Base-by-base conservation (phyloP, 2,888 invertebrate species). In the Atrina japonica region DNA sequence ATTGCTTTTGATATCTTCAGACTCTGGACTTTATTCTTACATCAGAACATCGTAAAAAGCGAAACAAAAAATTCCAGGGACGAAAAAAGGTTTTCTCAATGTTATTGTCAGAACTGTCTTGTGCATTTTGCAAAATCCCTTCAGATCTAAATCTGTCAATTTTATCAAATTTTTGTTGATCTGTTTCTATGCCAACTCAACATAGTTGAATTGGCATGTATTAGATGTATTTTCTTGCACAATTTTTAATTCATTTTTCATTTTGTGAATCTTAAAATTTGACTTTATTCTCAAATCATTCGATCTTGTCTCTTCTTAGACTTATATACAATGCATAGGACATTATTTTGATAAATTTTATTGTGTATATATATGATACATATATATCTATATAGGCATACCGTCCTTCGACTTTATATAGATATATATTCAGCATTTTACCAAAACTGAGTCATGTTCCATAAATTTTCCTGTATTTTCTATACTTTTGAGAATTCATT, bases 81-180 rank as follows among this genome's bases (percentile, higher is more conserved):
- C 53, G 66, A 64, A 72, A 72, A 67, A 72, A 72, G 71, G 71
- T 72, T 67, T 63, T 18, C 23, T 67, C 30, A 45, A 45, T 66
- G 61, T 72, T 55, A 29, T 45, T 56, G 50, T 50, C 49, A 49
- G 25, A 64, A 60, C 58, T 66, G 67, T 72, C 66, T 66, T 72
- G 59, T 72, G 71, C 71, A 67, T 66, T 56, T 43, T 70, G 65
- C 65, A 52, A 41, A 63, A 71, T 53, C 61, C 61, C 55, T 61
- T 68, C 68, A 67, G 67, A 49, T 56, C 58, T 30, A 21, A 7
- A 16, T 29, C n/a, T n/a, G n/a, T n/a, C n/a, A n/a, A n/a, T 35
- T 23, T 35, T 5, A 35, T 35, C 11, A 11, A 11, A 5, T 35
- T 5, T 7, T 35, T 35, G 5, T 35, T 35, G 5, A 7, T 35